Evolutionary conservation across 2,888 invertebrate genomes (phyloP).

Genomic region (Drosophila neotestacea): DNA sequence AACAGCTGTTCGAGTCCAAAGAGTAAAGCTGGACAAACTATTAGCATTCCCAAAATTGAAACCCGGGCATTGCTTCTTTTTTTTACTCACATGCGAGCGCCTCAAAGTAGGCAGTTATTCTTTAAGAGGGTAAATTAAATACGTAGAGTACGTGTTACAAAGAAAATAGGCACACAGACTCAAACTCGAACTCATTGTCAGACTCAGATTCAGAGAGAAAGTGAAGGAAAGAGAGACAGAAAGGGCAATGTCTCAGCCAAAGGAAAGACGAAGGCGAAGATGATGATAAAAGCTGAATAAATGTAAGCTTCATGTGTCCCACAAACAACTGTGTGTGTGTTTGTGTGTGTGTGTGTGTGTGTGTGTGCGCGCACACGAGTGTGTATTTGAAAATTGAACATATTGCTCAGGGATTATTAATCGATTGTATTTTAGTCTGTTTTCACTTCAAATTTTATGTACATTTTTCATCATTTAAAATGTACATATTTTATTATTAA

Average conservation of each 20-base stretch:
- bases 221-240: conserved; percentile 9
- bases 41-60: conserved; percentile 18
- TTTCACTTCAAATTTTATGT: neutral
- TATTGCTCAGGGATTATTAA: conserved; percentile 59
- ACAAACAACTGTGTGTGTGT: neutral
- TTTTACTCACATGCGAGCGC: conserved; percentile 19
- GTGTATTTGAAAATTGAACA: conserved; percentile 51
- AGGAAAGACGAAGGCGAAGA: conserved; percentile 15
- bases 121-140: conserved; percentile 56
- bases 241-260: conserved; percentile 1
- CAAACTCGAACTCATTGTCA: conserved; percentile 7
- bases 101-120: conserved; percentile 30
- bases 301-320: conserved; percentile 2
- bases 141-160: conserved; percentile 44
- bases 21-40: conserved; percentile 25
- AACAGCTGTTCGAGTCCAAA: conserved; percentile 48
- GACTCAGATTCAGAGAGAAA: conserved; percentile 1
- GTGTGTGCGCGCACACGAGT: neutral
- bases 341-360: neutral
- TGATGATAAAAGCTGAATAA: conserved; percentile 42
- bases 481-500: neutral
- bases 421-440: conserved; percentile 37
- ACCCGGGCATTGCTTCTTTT: conserved; percentile 1
- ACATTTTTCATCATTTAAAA: neutral
- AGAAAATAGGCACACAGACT: conserved; percentile 30